phyloP scores from a whole-genome alignment of 2,797 vertebrate genomes.

The Apogon talboti region DNA sequence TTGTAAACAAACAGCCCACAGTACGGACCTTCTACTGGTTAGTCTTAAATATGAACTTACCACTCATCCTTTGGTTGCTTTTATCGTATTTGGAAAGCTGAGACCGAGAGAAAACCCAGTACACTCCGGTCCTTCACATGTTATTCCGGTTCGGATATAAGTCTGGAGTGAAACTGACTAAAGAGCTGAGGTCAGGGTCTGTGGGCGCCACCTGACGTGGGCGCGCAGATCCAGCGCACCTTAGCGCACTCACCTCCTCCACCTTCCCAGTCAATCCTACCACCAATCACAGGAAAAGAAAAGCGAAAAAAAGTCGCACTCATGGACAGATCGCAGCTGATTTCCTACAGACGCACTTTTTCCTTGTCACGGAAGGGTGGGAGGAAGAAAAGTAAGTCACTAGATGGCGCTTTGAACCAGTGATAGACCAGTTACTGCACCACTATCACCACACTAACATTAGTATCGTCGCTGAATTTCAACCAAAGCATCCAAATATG shows the following conservation, averaged over 20 bases:
- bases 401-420: conserved; percentile 59
- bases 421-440: background rate
- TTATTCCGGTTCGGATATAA: background rate
- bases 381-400: background rate
- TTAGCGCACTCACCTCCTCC: conserved; percentile 13
- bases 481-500: no score
- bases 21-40: no score
- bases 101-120: background rate
- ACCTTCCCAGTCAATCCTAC: background rate
- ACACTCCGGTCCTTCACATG: conserved; percentile 9
- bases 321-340: background rate
- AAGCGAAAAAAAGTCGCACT: background rate
- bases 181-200: background rate
- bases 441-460: no score
- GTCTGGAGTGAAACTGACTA: conserved; percentile 12
- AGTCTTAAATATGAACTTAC: conserved; percentile 47
- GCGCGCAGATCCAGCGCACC: conserved; percentile 15
- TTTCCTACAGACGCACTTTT: background rate
- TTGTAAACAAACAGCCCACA: background rate
- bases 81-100: background rate
- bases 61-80: conserved; percentile 62
- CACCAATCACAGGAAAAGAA: conserved; percentile 4
- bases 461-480: no score
- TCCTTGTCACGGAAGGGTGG: no score
- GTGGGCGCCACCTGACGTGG: conserved; percentile 21